A percentile compares a stretch with the other conserved stretches of the same genome.
Conservation (phyloP, 1,140 invertebrate genomes). For the Bombus turneri region DNA sequence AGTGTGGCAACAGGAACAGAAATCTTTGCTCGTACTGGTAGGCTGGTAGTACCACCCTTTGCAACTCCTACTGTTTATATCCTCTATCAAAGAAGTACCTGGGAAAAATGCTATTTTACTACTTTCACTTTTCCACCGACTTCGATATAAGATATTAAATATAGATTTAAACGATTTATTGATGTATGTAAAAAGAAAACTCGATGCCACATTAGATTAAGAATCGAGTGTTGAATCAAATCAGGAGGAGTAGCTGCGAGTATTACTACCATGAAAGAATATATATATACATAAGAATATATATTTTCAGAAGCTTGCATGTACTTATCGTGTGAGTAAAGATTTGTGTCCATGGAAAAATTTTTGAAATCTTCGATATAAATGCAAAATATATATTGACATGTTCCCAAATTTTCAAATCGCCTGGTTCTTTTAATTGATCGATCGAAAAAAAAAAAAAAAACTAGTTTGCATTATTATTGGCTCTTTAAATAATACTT, state of each 20-base stretch:
- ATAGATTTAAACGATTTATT: constrained; percentile 68
- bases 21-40: constrained; percentile 73
- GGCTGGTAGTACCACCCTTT: constrained; percentile 60
- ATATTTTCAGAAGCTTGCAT: constrained; percentile 51
- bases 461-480: constrained; percentile 51
- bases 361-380: constrained; percentile 53
- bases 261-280: constrained; percentile 55
- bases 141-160: constrained; percentile 71
- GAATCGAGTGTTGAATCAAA: constrained; percentile 67
- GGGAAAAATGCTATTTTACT: constrained; percentile 78
- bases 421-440: constrained; percentile 65
- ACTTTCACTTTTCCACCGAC: constrained; percentile 76
- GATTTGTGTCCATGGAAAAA: constrained; percentile 61
- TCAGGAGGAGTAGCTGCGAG: constrained; percentile 60
- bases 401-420: constrained; percentile 76
- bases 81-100: constrained; percentile 75
- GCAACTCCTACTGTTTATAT: constrained; percentile 65
- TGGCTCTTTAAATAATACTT: constrained; percentile 44
- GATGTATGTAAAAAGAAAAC: constrained; percentile 46
- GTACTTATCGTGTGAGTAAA: constrained; percentile 67
- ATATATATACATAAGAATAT: constrained; percentile 25
- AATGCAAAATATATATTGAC: constrained; percentile 56
- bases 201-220: constrained; percentile 65
- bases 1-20: constrained; percentile 64
- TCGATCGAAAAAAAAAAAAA: constrained; percentile 20